A percentile compares a stretch with the other conserved stretches of the same genome.
Conservation (phyloP, 1,140 invertebrate species). For the Pentalonia nigronervosa region DNA sequence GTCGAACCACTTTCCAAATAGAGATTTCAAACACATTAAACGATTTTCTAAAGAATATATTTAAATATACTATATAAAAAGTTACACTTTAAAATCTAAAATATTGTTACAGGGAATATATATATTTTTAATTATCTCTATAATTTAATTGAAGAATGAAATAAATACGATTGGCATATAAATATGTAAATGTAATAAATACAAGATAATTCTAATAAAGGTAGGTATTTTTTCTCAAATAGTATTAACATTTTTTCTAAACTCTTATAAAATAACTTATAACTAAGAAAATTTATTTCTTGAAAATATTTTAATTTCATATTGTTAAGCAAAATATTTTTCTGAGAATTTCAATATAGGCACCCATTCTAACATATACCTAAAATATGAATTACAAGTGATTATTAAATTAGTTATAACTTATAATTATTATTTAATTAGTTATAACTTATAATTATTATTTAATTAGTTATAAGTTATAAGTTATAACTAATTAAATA, state of each 20-base stretch:
- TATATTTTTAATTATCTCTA: not conserved
- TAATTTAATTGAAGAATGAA: not conserved
- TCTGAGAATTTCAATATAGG: too few relatives aligned
- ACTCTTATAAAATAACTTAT: too few relatives aligned
- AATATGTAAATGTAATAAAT: not conserved
- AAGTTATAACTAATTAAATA: too few relatives aligned
- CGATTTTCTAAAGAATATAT: not conserved
- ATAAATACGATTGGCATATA: not conserved
- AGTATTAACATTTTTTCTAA: not conserved
- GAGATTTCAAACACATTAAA: not conserved
- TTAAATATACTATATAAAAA: not conserved
- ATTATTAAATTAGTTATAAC: too few relatives aligned
- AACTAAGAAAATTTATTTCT: too few relatives aligned
- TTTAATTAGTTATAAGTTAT: too few relatives aligned
- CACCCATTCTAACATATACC: too few relatives aligned
- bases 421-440: too few relatives aligned
- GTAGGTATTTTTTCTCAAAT: not conserved
- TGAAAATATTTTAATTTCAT: too few relatives aligned
- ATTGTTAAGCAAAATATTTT: too few relatives aligned
- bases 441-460: too few relatives aligned
- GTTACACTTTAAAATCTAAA: not conserved
- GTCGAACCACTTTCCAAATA: slow-evolving; percentile 1
- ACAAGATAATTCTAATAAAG: not conserved
- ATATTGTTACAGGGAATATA: not conserved
- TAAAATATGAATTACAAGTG: too few relatives aligned